Evolutionary conservation across 2,113 vertebrate genomes (phyloP).

Genomic region (Pavo muticus): DNA sequence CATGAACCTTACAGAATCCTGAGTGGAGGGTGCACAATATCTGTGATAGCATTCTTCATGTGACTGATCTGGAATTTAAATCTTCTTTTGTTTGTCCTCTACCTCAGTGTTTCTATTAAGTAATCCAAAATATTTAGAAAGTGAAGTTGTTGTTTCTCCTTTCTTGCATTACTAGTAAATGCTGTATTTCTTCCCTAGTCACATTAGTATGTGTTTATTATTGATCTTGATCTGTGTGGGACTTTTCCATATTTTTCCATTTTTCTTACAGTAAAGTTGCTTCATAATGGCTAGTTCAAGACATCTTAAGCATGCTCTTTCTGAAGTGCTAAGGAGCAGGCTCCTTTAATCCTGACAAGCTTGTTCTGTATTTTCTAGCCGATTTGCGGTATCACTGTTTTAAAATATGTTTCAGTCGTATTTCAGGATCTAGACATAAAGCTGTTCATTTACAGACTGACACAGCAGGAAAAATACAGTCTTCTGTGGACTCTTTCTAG

Average conservation of each 20-base stretch:
- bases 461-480: not conserved
- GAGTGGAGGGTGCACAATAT: not conserved
- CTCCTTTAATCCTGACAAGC: not conserved
- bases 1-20: not conserved
- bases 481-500: not conserved
- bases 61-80: not conserved
- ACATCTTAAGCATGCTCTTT: too few species aligned
- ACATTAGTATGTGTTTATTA: not conserved
- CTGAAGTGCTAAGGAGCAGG: not conserved
- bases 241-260: not conserved
- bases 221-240: not conserved
- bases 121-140: not conserved
- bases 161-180: not conserved
- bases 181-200: not conserved
- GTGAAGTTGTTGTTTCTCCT: not conserved
- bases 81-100: not conserved
- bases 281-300: not conserved
- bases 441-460: not conserved
- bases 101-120: not conserved
- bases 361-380: not conserved
- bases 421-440: not conserved
- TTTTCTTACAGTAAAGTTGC: not conserved
- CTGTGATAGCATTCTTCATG: not conserved
- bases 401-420: not conserved
- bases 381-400: not conserved